Evolutionary conservation across 2,113 vertebrate genomes (phyloP), one percentile per base, ranked within the genome.

Genomic region (Tupaia chinensis): DNA sequence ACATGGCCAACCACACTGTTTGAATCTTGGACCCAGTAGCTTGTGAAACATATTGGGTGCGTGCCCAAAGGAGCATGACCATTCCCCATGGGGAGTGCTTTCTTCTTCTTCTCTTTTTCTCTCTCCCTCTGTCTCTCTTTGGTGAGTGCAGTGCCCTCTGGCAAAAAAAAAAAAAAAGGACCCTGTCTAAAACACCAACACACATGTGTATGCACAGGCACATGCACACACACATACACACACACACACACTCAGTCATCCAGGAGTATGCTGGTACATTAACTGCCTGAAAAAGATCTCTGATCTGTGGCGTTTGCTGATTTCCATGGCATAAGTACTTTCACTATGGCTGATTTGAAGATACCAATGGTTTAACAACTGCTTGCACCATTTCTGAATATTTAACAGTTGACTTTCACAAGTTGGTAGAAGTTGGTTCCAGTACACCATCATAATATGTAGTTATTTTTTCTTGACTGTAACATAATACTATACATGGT

Each of bases 311-410:
- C 19, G 3, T 83, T 80, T 95, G 68, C 69, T 92, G 61, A 94
- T 96, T 95, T 94, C 65, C 44, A 7, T 93, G 86, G 32, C 88
- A 12, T 90, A 94, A 94, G 66, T 79, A 63, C 68, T 95, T 53
- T 93, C 29, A 58, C 44, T 20, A 34, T 54, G 91, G 22, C 34
- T 76, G 61, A 66, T 53, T 19, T 77, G 34, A 92, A 92, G 85
- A 90, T 82, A 82, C 61, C 16, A 66, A 10, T 10, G 60, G 7
- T 76, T 81, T 77, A 85, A 85, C 70, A 86, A 80, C 16, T 91
- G 76, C 68, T 93, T 96, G 60, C 29, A 86, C 32, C 94, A 87
- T 94, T 93, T 61, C 17, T 90, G 70, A 85, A 72, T 84, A 90
- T 78, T 95, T 94, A 82, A 34, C 58, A 63, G 12, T 72, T 1